Base-by-base conservation (phyloP, 2,888 invertebrate genomes). In the Conchocele bisecta region DNA sequence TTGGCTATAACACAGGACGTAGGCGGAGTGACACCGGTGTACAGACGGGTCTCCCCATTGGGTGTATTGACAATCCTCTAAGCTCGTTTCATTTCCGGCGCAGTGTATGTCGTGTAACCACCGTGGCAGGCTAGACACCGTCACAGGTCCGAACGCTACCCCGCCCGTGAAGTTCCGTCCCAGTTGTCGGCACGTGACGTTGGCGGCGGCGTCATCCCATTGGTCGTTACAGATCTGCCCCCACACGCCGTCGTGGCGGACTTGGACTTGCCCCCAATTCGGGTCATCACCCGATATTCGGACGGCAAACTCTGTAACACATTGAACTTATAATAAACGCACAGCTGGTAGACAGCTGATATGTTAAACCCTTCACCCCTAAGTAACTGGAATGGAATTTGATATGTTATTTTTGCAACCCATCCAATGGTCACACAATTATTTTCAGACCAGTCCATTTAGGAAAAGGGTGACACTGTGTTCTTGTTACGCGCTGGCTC, bases 161-260 rank as follows among this genome's bases (percentile, higher is more conserved):
- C 87, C 87, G 24, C 83, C 84, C 9, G 54, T 42, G 58, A 70
- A 85, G 5, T 82, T 83, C 24, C 66, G 48, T n/a, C 83, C 84
- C 6, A 86, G 60, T 48, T 75, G 77, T 41, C 79, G 61, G 70
- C 87, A 87, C 28, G 86, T 77, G 0, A 95, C 95, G 81, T 94
- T 92, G 0, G 95, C 95, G 79, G 94, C 94, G 13, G 91, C 92
- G 71, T 94, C 89, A 17, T 93, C 94, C 87, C 95, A 95, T 81
- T 93, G 93, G 79, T 95, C 94, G 84, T 95, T 95, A 88, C 95
- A 95, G 5, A 95, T 93, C 71, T 93, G 94, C 0, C 95, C 95
- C 93, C 94, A 95, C 70, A 92, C 92, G 0, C 94, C 94, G 68
- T 91, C 88, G 93, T 95, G 93, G 89, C 93, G 94, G 2, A 95